Percentiles rank a stretch among this genome's conserved stretches.
Evolutionary conservation across 2,888 invertebrate species (phyloP).

Genomic region (Athetis lepigone): DNA sequence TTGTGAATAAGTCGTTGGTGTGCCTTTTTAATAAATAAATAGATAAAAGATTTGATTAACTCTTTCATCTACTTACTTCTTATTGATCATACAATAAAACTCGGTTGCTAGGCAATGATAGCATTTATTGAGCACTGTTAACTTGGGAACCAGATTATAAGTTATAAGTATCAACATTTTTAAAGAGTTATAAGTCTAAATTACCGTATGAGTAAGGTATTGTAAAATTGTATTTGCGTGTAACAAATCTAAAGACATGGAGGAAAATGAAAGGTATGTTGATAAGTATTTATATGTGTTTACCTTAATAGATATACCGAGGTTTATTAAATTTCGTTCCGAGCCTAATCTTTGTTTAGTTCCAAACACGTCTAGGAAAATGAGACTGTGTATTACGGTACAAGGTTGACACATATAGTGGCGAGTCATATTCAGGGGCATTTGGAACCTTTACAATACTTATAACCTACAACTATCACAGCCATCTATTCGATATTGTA

Average conservation of each 20-base stretch:
- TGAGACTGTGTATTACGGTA: slow-evolving; percentile 1
- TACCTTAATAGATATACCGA: neutral
- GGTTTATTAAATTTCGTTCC: neutral
- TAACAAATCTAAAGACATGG: slow-evolving; percentile 27
- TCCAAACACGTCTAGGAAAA: slow-evolving; percentile 7
- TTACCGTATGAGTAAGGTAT: neutral
- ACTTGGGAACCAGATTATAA: slow-evolving; percentile 14
- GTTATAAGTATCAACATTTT: slow-evolving; percentile 2
- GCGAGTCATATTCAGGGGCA: neutral
- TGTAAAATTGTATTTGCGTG: neutral
- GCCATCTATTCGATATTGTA: neutral
- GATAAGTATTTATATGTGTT: slow-evolving; percentile 11
- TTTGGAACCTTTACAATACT: neutral
- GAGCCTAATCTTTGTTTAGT: slow-evolving; percentile 2
- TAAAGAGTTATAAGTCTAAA: neutral
- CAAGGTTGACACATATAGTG: neutral
- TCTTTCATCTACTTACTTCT: neutral
- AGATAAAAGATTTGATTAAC: slow-evolving; percentile 11
- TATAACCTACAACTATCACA: neutral
- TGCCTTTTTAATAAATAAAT: too few species aligned
- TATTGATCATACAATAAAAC: slow-evolving; percentile 53
- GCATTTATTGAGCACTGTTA: slow-evolving; percentile 23
- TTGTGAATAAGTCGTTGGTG: too few species aligned
- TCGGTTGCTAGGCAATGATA: slow-evolving; percentile 54
- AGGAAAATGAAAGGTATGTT: slow-evolving; percentile 56